Base-by-base conservation (phyloP, 2,888 invertebrate genomes). In the Aricia artaxerxes region DNA sequence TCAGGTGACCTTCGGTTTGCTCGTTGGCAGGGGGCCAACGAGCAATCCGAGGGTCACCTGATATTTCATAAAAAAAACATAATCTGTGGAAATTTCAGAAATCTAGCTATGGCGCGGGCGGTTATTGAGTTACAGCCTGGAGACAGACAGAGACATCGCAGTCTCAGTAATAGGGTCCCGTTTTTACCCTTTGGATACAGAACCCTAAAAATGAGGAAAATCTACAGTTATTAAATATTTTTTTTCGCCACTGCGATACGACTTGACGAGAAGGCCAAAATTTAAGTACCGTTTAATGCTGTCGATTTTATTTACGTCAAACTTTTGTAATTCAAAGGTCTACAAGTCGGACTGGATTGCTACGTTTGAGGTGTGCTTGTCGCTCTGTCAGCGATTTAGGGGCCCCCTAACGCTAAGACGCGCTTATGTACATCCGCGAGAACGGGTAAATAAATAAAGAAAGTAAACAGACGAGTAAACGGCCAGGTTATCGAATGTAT, bases 381-480 rank as follows among this genome's bases (percentile, higher is more conserved):
- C 4, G 13, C 64, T 24, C 7, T 2, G 60, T n/a, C n/a, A 7
- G 31, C 24, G 64, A 64, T 31, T 64, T 24, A 64, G 31, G 31
- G 9, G 9, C 64, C 31, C 31, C 31, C 31, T 64, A 31, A 64
- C 24, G 2, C 6, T 64, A 9, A 64, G 64, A 1, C n/a, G n/a
- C 7, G 61, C 24, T 60, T 60, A 7, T 24, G n/a, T 9, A 31
- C 31, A 64, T 24, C 64, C 64, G 64, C 31, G 9, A 64, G 7
- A 69, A 13, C 13, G 35, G 13, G 69, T 69, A 35, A 69, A 69
- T 69, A 38, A 69, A 69, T 69, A 69, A 69, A 38, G 69, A 35
- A 69, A 38, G 69, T 69, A 69, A 69, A 35, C 16, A 69, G 38
- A 38, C 16, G 1, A 13, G 69, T 16, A 38, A 35, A 13, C 69